These are phyloP conservation scores for Ormyrus rosae DNA, from an alignment of 2,888 invertebrate genomes.

Conservation along the genomic window DNA sequence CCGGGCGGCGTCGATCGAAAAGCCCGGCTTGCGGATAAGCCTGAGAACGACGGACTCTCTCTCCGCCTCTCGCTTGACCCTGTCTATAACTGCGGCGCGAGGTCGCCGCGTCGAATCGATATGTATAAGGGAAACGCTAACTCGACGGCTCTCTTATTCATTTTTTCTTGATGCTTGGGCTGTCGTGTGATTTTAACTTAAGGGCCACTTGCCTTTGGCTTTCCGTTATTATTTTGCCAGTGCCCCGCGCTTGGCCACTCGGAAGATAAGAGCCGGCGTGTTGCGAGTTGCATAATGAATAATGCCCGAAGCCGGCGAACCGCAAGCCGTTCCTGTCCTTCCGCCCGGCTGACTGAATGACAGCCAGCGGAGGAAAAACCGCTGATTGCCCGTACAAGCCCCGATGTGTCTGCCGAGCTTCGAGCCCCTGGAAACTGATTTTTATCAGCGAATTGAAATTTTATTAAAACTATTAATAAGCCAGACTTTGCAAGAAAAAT, in stretches of 20 bases:
- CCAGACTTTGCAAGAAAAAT: too few relatives aligned
- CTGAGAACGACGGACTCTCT: constrained; percentile 1
- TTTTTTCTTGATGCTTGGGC: background rate
- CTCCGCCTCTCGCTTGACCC: constrained; percentile 13
- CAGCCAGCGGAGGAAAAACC: constrained; percentile 72
- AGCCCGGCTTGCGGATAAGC: background rate
- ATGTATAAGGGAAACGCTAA: constrained; percentile 27
- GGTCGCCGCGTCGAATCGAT: constrained; percentile 39
- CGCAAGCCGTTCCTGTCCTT: constrained; percentile 73
- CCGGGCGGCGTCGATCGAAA: constrained; percentile 38
- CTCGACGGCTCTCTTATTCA: background rate
- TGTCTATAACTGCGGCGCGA: constrained; percentile 35
- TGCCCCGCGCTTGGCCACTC: background rate
- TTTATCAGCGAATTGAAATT: constrained; percentile 4
- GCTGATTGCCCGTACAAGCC: constrained; percentile 69
- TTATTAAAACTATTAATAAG: too few relatives aligned
- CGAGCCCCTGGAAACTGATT: constrained; percentile 25
- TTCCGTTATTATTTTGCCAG: background rate
- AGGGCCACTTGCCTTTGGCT: background rate
- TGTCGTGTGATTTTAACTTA: too few relatives aligned
- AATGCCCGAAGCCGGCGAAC: constrained; percentile 70
- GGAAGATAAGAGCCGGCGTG: constrained; percentile 70
- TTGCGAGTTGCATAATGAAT: constrained; percentile 74
- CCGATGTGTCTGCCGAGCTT: constrained; percentile 62
- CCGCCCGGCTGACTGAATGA: constrained; percentile 73